These are phyloP conservation scores for Choreutis nemorana DNA, from an alignment of 2,888 invertebrate species.

Conservation along the genomic window DNA sequence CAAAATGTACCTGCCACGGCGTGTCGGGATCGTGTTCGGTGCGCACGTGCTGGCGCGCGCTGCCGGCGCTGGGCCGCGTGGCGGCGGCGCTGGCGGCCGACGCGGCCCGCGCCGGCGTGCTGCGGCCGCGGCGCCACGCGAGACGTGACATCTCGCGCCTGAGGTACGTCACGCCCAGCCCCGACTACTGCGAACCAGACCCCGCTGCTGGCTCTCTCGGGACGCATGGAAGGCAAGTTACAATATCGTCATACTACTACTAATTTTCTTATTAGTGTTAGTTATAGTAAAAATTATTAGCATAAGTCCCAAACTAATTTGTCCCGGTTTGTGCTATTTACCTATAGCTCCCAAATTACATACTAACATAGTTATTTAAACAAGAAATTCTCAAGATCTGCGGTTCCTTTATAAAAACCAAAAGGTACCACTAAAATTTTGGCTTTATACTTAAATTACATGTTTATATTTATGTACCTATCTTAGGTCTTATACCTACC, in stretches of 20 bases:
- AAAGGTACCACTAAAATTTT: too few species aligned
- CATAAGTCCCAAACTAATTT: too few species aligned
- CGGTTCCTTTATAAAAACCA: too few species aligned
- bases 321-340: too few species aligned
- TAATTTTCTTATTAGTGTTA: too few species aligned
- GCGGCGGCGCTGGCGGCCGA: slow-evolving; percentile 58
- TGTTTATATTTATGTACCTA: too few species aligned
- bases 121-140: slow-evolving; percentile 34
- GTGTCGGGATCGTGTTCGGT: slow-evolving; percentile 85
- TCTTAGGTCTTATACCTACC: too few species aligned
- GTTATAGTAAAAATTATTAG: too few species aligned
- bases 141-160: slow-evolving; percentile 66
- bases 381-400: too few species aligned
- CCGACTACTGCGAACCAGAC: slow-evolving; percentile 84
- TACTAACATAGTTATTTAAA: too few species aligned
- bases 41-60: slow-evolving; percentile 81
- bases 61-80: slow-evolving; percentile 71
- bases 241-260: not conserved
- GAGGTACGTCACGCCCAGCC: slow-evolving; percentile 80
- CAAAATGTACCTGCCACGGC: slow-evolving; percentile 84
- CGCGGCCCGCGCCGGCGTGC: slow-evolving; percentile 45
- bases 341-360: too few species aligned
- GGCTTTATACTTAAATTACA: too few species aligned
- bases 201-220: slow-evolving; percentile 77
- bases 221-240: slow-evolving; percentile 74